Base-by-base conservation (phyloP, 2,888 invertebrate species). In the Nemurella pictetii region DNA sequence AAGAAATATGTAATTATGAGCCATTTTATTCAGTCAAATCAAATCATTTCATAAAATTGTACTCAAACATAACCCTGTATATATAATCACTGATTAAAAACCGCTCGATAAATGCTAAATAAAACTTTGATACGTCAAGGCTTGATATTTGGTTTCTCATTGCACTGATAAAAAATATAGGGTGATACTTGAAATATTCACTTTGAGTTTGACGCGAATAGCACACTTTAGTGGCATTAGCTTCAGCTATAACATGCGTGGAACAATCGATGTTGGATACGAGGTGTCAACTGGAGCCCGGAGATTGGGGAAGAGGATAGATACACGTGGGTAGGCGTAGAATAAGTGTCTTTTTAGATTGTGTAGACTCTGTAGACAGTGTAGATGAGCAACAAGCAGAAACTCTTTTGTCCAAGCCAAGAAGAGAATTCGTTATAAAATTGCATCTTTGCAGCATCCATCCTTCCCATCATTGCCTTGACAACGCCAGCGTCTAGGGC, bases 81-180 rank as follows among this genome's bases (percentile, higher is more conserved):
- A 27, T 72, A 26, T 82, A 55, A 82, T 28, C 78, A 78, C 2
- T 28, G 72, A 82, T 82, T 36, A 35, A 5, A 55, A 82, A 55
- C 26, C 27, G 28, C 32, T 82, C 27, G 82, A 82, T 82, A 55
- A 72, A 82, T 78, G 20, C 55, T 20, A 55, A 82, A 82, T 32
- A 80, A 80, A 80, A 30, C 80, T 80, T 80, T 80, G 80, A 30
- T 78, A 82, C 82, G 28, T 72, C 82, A 82, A 82, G 55, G 82
- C 20, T 82, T 72, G n/a, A 75, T 25, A 75, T 75, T 75, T 74
- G 74, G 20, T 35, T 12, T 35, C 35, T 20, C 20, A 75, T 25
- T 28, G 12, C 27, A 15, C 75, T 75, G 75, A 75, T 75, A 75
- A 75, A 75, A 75, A 28, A 26, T 75, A 28, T 75, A 28, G 5